Base-by-base conservation (phyloP, 2,888 invertebrate species). In the Cryptocephalus primarius region DNA sequence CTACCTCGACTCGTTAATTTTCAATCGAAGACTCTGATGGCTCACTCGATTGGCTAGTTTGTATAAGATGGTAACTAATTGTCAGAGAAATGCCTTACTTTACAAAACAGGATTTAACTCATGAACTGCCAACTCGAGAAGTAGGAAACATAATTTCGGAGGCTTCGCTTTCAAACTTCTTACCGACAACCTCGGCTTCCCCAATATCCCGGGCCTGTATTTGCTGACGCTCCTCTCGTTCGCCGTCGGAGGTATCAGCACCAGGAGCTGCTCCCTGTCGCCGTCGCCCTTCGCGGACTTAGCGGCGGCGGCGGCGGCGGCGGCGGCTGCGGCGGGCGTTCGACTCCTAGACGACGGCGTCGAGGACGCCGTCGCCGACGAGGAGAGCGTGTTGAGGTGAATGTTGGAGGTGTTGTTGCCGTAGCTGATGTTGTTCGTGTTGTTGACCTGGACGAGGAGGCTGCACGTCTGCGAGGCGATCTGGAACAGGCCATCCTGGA, bases 391-490 rank as follows among this genome's bases (percentile, higher is more conserved):
- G 52, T 70, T 78, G 60, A 77, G 77, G 62, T 78, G 77, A 57
- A 82, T 79, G 65, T 80, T 82, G 47, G 79, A 73, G 51, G 74
- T 69, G 56, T 79, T 76, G 60, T 79, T 77, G 42, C 82, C 79
- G 58, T 80, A 81, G 59, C 80, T 83, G 50, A 83, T 83, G 64
- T 84, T 83, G 67, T 83, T 83, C 42, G 83, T 83, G 59, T 84
- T 83, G 65, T 83, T 81, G 54, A 84, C 83, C 76, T 85, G 83
- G 47, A 85, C 83, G 50, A 85, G 71, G 54, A 85, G 80, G 64
- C 83, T 84, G 62, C 85, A 85, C 47, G 85, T 85, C 66, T 85
- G 85, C 10, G 84, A 83, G 4, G 84, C 85, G 55, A 85, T 85
- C 73, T 85, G 85, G 63, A 85, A 83, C 33, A 85, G 72, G 8